Conservation (phyloP, 2,113 vertebrate genomes). For the Corvus cornix region DNA sequence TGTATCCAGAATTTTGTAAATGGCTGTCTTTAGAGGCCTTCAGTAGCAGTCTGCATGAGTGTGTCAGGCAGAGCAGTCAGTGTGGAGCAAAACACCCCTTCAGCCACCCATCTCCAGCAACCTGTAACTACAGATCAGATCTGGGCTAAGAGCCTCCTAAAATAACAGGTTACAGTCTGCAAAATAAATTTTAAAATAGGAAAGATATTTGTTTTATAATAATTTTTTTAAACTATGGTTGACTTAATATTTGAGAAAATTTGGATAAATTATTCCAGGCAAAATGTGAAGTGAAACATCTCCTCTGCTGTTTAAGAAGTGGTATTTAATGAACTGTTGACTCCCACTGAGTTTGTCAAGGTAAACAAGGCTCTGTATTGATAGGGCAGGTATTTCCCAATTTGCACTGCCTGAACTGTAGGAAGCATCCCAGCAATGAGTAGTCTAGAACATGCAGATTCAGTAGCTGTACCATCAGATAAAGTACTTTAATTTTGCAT, state of each 20-base stretch:
- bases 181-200: not conserved
- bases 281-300: conserved; percentile 20
- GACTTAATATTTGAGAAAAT: not conserved
- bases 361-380: conserved; percentile 39
- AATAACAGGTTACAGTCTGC: not conserved
- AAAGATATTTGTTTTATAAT: not conserved
- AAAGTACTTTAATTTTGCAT: conserved; percentile 16
- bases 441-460: not conserved
- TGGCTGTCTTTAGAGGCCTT: not conserved
- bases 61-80: not conserved
- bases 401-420: not conserved
- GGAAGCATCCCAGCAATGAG: conserved; percentile 19
- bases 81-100: not conserved
- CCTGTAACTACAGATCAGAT: not conserved
- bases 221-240: not conserved
- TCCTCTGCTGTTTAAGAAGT: not conserved
- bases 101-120: not conserved
- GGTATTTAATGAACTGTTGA: conserved; percentile 65
- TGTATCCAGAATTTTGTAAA: not conserved
- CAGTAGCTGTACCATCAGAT: conserved; percentile 8
- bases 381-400: conserved; percentile 21
- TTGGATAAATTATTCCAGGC: conserved; percentile 5
- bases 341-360: conserved; percentile 61
- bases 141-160: not conserved
- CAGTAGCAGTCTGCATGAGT: not conserved